Conservation (phyloP, 1,140 invertebrate species). For the Heliconius congener region DNA sequence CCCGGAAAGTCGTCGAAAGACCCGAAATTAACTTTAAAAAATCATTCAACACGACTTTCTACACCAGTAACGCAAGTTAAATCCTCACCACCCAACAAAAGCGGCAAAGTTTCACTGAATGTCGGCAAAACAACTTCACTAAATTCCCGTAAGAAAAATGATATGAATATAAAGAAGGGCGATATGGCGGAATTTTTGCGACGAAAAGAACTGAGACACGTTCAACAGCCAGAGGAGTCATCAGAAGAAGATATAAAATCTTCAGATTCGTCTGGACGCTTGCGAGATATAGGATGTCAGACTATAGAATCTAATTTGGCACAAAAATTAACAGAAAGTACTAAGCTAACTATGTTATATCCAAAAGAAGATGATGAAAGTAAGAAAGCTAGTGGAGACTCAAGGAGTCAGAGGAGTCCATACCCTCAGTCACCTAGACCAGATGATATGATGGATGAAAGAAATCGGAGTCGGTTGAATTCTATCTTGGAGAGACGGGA, state of each 20-base stretch:
- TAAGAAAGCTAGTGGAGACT: conserved; percentile 70
- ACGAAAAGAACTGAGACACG: conserved; percentile 64
- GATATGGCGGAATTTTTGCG: conserved; percentile 76
- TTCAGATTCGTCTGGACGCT: conserved; percentile 54
- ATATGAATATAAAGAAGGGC: conserved; percentile 72
- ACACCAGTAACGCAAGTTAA: conserved; percentile 59
- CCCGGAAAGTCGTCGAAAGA: conserved; percentile 77
- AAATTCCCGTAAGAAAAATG: conserved; percentile 56
- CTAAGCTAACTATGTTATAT: conserved; percentile 69
- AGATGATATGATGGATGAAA: conserved; percentile 65
- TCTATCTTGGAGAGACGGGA: conserved; percentile 71
- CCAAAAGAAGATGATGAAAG: conserved; percentile 66
- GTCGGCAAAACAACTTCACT: conserved; percentile 57
- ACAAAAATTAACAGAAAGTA: conserved; percentile 62
- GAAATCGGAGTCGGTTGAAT: conserved; percentile 62
- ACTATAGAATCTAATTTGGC: conserved; percentile 70
- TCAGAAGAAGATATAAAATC: conserved; percentile 56
- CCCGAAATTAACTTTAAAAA: conserved; percentile 61
- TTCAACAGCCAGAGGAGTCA: conserved; percentile 45
- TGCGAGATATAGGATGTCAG: conserved; percentile 70
- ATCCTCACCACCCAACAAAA: conserved; percentile 67
- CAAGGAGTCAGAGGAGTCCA: conserved; percentile 48
- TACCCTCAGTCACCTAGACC: conserved; percentile 44
- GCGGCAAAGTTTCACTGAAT: conserved; percentile 55
- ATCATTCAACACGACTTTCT: conserved; percentile 51